Evolutionary conservation across 2,888 invertebrate genomes (phyloP).

Genomic region (Abrostola tripartita): DNA sequence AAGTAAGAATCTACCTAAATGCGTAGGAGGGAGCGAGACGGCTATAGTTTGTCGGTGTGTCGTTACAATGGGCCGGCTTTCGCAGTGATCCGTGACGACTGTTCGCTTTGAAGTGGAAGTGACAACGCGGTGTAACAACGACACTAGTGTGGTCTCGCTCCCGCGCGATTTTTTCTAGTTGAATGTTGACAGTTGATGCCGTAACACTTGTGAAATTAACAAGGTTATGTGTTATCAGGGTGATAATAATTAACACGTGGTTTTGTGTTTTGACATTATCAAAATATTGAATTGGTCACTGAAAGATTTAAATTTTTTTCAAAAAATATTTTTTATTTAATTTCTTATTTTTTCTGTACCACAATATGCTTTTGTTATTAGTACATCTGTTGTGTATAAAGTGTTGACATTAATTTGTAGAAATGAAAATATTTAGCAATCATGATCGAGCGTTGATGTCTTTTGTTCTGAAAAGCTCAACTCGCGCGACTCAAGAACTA

Average conservation of each 20-base stretch:
- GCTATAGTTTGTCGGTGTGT: constrained; percentile 59
- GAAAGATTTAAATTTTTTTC: constrained; percentile 7
- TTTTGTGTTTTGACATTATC: constrained; percentile 52
- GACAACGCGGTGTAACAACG: constrained; percentile 65
- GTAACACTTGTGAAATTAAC: constrained; percentile 71
- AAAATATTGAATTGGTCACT: constrained; percentile 19
- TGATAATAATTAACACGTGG: constrained; percentile 63
- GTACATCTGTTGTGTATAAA: neutral
- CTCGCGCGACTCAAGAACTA: neutral
- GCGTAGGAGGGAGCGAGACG: constrained; percentile 68
- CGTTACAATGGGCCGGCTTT: constrained; percentile 81
- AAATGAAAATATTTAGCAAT: constrained; percentile 1
- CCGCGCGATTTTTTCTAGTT: constrained; percentile 70
- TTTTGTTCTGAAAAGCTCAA: constrained; percentile 54
- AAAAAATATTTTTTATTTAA: neutral
- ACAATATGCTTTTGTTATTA: neutral
- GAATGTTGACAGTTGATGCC: constrained; percentile 74
- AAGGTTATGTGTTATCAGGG: constrained; percentile 66
- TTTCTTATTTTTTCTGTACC: neutral
- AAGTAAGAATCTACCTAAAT: constrained; percentile 30
- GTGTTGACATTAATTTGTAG: neutral
- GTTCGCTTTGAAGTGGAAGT: constrained; percentile 82
- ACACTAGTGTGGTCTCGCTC: constrained; percentile 72
- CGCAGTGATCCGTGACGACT: constrained; percentile 81
- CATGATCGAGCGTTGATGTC: constrained; percentile 65